Base-by-base conservation (phyloP, 2,113 vertebrate species). In the Pterocles orientalis region DNA sequence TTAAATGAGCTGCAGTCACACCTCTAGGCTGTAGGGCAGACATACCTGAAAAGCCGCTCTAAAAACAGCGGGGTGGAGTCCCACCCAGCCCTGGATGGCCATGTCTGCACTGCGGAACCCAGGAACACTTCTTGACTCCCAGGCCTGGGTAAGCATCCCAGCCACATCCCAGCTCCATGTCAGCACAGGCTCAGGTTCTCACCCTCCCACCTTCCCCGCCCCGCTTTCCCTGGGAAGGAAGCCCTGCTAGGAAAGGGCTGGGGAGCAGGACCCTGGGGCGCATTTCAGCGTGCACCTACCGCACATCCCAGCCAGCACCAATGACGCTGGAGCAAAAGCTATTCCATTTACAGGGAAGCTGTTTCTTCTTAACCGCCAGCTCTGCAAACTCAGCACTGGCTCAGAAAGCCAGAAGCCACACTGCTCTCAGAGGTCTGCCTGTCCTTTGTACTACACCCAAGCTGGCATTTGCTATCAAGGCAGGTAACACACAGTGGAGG, bases 1-100 rank as follows among this genome's bases (percentile, higher is more conserved):
- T 78, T 5, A 94, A 91, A 94, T 5, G 65, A 92, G 61, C 87
- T 89, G 75, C 81, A 91, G 90, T 45, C 81, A 47, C 75, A 41
- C 57, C 95, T 57, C 33, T 14, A 61, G 96, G 94, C 93, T 91
- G 87, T 70, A 61, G 79, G 82, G 94, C 91, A 97, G 91, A 91
- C 80, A 71, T 95, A 95, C 95, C 79, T 89, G 93, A 95, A 92
- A 94, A 97, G 76, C 82, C 1, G 4, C 89, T 57, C 87, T 77
- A 41, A 41, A 86, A 91, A 15, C 53, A 39, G 76, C 43, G 21
- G 43, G 83, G 72, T 80, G 82, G 78, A 91, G 72, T 23, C 62
- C 19, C 80, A 70, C 60, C 60, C 65, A 66, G 53, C 51, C 71
- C 82, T 77, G 62, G 8, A 6, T 25, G 28, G 92, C 79, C 45